Conservation (phyloP, 2,888 invertebrate species). For the Drosophila prostipennis region DNA sequence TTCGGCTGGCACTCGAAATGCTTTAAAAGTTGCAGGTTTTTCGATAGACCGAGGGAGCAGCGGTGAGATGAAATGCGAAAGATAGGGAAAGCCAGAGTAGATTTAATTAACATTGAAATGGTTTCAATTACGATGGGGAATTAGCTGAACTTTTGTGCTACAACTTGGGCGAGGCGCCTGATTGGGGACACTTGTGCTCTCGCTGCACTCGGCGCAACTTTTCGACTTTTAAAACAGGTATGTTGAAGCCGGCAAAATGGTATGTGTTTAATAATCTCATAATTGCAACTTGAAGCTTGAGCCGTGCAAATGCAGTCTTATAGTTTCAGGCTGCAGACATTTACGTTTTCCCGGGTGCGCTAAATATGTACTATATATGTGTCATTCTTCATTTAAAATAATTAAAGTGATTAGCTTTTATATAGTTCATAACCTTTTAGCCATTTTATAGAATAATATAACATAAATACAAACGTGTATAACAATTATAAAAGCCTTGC, state of each 20-base stretch:
- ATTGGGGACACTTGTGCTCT: constrained; percentile 31
- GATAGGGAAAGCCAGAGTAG: constrained; percentile 17
- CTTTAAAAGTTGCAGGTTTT: constrained; percentile 27
- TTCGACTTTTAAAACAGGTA: constrained; percentile 9
- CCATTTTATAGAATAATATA: too few relatives aligned
- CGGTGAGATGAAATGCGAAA: background rate
- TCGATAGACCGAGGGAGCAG: background rate
- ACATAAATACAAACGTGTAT: background rate
- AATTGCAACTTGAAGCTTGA: constrained; percentile 67
- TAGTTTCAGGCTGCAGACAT: constrained; percentile 25
- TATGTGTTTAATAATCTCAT: constrained; percentile 70
- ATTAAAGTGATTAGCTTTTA: too few relatives aligned
- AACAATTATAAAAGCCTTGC: too few relatives aligned
- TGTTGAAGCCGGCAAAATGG: constrained; percentile 17
- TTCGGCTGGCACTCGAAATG: constrained; percentile 15
- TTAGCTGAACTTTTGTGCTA: constrained; percentile 35
- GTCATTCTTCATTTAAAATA: too few relatives aligned
- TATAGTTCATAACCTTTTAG: too few relatives aligned
- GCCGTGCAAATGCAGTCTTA: constrained; percentile 63
- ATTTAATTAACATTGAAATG: constrained; percentile 53
- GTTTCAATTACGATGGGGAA: constrained; percentile 44
- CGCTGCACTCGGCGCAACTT: constrained; percentile 23
- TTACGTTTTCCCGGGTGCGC: background rate
- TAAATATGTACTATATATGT: too few relatives aligned
- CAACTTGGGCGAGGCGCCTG: constrained; percentile 16